Evolutionary conservation across 2,888 invertebrate species (phyloP), one percentile per base, ranked within the genome.

Genomic region (Pediacus dermestoides): DNA sequence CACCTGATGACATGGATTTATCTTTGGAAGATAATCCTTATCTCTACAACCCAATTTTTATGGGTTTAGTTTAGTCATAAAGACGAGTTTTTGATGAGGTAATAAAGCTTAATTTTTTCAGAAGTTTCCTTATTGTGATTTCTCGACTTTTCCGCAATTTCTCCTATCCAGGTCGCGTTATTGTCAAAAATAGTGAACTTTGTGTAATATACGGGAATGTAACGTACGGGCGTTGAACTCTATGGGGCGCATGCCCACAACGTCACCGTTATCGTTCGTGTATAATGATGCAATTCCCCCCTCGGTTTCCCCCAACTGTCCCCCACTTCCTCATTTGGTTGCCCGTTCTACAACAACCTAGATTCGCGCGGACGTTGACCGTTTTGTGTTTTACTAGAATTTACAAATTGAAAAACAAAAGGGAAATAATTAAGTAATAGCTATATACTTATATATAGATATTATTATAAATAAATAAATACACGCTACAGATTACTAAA

Each of bases 141-240:
- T n/a, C n/a, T n/a, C n/a, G n/a, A n/a, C n/a, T n/a, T n/a, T n/a
- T n/a, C n/a, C n/a, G n/a, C n/a, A n/a, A n/a, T n/a, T n/a, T n/a
- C n/a, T n/a, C n/a, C n/a, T 51, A 48, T 45, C 43, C 42, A 43
- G 52, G 52, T 46, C 49, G 46, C 37, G 37, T 39, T n/a, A n/a
- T 50, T 45, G 50, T 45, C 53, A 52, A 49, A 44, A 58, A 48
- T 54, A 54, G 51, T 51, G 55, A 56, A 54, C 53, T 57, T 52
- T 50, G 49, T 48, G 42, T 50, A 48, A 42, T 38, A 41, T 40
- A 36, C 31, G 18, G 37, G 31, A 31, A 16, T 34, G 34, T n/a
- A n/a, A n/a, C n/a, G n/a, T 39, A 35, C 34, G 28, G 28, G 8
- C 28, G 14, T 13, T 28, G 10, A 28, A 28, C 28, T 14, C 28